Base-by-base conservation (phyloP, 1,140 invertebrate species). In the Macrocentrus cingulum region DNA sequence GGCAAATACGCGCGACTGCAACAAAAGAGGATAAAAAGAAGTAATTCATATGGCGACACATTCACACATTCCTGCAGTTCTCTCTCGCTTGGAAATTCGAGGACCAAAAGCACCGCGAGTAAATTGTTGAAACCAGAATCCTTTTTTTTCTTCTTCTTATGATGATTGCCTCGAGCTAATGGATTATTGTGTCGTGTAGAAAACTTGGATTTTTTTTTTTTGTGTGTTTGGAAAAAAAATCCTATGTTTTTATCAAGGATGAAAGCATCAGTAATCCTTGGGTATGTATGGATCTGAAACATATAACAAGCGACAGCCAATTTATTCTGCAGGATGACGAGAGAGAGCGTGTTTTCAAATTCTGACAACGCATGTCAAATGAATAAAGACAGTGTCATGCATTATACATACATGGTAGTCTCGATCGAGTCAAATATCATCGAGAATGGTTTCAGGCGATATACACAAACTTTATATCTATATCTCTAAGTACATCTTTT, bases 11-110 rank as follows among this genome's bases (percentile, higher is more conserved):
- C 34, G 15, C n/a, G 11, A 15, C 16, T 9, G 34, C 23, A 46
- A 45, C 18, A 5, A 25, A 49, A 32, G 2, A 41, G 15, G 1
- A 54, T 18, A 55, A 29, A 18, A 44, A 55, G 42, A 25, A 44
- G 39, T 55, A 55, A 55, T 55, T 55, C 25, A 55, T 55, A 55
- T n/a, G n/a, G n/a, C n/a, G 41, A 13, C 41, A 39, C 23, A 55
- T 55, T 55, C 41, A 29, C 22, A 46, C 41, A 45, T 55, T 45
- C 42, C 22, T 8, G 15, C 36, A 15, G 7, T 39, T 34, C 29
- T 7, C 6, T 11, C 6, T 34, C 11, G 29, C 29, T 22, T 16
- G 41, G 29, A 46, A 55, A 55, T 55, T 55, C 41, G 39, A 45
- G 39, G 23, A 32, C 25, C 16, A 23, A 39, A 29, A 29, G 44